Conservation (phyloP, 1,140 invertebrate genomes). For the Trichonephila clavipes region DNA sequence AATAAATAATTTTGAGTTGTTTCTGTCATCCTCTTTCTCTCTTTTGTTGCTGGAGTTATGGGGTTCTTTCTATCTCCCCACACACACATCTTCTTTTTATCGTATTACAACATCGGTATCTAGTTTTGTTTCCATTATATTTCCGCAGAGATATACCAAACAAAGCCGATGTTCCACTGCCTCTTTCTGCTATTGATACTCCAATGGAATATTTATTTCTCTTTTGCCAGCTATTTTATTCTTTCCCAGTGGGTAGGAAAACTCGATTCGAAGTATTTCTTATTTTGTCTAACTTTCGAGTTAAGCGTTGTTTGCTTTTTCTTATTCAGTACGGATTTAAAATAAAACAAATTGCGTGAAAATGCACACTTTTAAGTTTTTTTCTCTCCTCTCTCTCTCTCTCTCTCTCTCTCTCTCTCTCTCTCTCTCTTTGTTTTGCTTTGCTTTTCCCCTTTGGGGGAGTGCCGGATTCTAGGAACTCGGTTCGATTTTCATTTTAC, state of each 20-base stretch:
- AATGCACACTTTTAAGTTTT: not conserved
- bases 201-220: not conserved
- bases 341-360: conserved; percentile 20
- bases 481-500: conserved; percentile 27
- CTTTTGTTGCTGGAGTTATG: not conserved
- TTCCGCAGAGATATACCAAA: not conserved
- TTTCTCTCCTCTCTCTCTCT: not conserved
- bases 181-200: not conserved
- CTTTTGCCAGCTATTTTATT: not conserved
- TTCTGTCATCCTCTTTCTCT: too few species aligned
- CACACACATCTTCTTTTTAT: not conserved
- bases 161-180: not conserved
- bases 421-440: not conserved
- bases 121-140: not conserved
- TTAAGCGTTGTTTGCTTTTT: not conserved
- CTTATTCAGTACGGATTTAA: not conserved
- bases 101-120: not conserved
- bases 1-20: conserved; percentile 1
- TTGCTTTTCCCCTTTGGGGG: not conserved
- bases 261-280: conserved; percentile 2
- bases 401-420: too few species aligned
- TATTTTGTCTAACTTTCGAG: not conserved
- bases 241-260: not conserved
- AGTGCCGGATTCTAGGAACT: not conserved
- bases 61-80: not conserved